phyloP scores from a whole-genome alignment of 2,113 vertebrate species.

The Semicossyphus pulcher region DNA sequence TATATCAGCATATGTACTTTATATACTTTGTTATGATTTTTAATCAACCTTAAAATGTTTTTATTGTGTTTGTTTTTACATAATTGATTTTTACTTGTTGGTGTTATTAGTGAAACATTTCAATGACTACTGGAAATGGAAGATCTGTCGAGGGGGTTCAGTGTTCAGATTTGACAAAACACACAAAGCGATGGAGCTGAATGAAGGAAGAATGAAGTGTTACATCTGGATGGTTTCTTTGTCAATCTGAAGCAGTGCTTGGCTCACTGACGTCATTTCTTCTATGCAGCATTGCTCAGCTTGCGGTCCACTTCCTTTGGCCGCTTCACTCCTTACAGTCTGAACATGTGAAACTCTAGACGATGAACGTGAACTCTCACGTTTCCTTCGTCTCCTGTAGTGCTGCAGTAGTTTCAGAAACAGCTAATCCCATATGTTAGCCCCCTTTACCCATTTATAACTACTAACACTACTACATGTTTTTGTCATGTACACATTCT shows the following conservation, averaged over 20 bases:
- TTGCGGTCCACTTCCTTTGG: slow-evolving; percentile 15
- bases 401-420: slow-evolving; percentile 12
- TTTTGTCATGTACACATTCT: not conserved
- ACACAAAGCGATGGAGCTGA: slow-evolving; percentile 28
- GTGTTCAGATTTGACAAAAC: slow-evolving; percentile 17
- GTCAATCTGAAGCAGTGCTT: slow-evolving; percentile 24
- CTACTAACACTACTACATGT: slow-evolving; percentile 29
- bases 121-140: slow-evolving; percentile 44
- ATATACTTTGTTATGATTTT: slow-evolving; percentile 25
- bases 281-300: slow-evolving; percentile 46
- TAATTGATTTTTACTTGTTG: slow-evolving; percentile 6
- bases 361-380: not conserved
- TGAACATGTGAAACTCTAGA: slow-evolving; percentile 5
- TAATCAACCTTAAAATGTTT: slow-evolving; percentile 28
- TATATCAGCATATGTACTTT: slow-evolving; percentile 40
- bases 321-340: slow-evolving; percentile 18
- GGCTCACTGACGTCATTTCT: slow-evolving; percentile 50
- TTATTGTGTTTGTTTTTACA: slow-evolving; percentile 10
- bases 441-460: not conserved
- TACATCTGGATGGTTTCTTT: slow-evolving; percentile 14
- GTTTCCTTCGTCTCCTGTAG: slow-evolving; percentile 24
- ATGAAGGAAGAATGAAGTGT: slow-evolving; percentile 35
- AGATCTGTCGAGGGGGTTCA: not conserved
- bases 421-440: slow-evolving; percentile 11
- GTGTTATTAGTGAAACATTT: slow-evolving; percentile 27